Percentiles rank a stretch among this genome's conserved stretches.
Conservation (phyloP, 1,140 invertebrate species). For the Cephus cinctus region DNA sequence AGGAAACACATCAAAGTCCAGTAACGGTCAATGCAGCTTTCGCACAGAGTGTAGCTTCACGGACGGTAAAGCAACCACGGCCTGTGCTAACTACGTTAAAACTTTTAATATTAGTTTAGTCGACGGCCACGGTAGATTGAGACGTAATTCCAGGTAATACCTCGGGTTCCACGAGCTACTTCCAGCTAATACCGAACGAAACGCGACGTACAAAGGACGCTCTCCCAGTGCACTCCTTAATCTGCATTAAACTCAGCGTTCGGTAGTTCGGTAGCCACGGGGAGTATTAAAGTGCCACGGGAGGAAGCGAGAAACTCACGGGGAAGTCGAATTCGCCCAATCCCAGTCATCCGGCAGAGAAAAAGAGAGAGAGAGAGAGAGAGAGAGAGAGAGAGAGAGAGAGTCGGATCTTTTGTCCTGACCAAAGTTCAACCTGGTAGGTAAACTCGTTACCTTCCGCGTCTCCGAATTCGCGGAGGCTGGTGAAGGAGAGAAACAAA, state of each 20-base stretch:
- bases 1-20: conserved; percentile 55
- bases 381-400: conserved; percentile 12
- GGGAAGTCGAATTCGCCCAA: too few relatives aligned
- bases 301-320: not conserved
- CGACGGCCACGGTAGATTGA: conserved; percentile 58
- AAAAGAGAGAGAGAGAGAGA: conserved; percentile 12
- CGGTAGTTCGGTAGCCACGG: conserved; percentile 31
- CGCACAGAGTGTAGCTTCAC: conserved; percentile 40
- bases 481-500: not conserved
- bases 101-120: conserved; percentile 61
- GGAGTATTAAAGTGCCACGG: conserved; percentile 5
- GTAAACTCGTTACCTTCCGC: too few relatives aligned
- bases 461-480: not conserved
- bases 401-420: too few relatives aligned
- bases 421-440: too few relatives aligned
- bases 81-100: conserved; percentile 57
- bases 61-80: conserved; percentile 53
- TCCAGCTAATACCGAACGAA: conserved; percentile 54
- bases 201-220: conserved; percentile 53
- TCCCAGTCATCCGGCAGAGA: too few relatives aligned
- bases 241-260: conserved; percentile 54
- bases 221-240: conserved; percentile 38
- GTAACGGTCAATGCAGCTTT: conserved; percentile 51
- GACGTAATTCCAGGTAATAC: conserved; percentile 60
- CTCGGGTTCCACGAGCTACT: conserved; percentile 53